These are phyloP conservation scores for Leucozona laternaria DNA, from an alignment of 2,888 invertebrate genomes.

Conservation along the genomic window DNA sequence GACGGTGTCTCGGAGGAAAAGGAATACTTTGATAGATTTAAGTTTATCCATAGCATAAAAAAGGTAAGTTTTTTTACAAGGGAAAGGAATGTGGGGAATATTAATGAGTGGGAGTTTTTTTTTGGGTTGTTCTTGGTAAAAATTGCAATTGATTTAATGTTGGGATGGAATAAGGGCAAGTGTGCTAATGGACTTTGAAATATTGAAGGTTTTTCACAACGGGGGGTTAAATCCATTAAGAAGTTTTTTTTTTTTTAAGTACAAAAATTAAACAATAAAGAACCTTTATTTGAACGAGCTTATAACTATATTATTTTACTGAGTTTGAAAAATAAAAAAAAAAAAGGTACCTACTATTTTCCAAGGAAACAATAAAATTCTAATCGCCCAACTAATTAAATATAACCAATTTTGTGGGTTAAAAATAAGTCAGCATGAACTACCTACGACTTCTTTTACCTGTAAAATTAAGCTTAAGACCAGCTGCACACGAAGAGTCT, in stretches of 20 bases:
- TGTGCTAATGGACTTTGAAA: constrained; percentile 29
- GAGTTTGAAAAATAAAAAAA: no score
- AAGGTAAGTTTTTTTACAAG: neutral
- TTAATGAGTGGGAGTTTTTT: constrained; percentile 42
- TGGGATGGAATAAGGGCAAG: neutral
- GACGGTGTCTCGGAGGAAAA: neutral
- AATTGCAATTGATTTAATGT: constrained; percentile 28
- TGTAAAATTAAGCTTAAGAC: no score
- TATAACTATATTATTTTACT: no score
- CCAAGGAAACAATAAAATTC: no score
- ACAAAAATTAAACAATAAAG: no score
- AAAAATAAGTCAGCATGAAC: no score
- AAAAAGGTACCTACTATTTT: no score
- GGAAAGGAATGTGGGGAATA: constrained; percentile 24
- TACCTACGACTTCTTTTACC: no score
- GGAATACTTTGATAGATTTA: constrained; percentile 55
- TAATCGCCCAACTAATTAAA: no score
- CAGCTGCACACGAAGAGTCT: no score
- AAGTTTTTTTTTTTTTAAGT: neutral
- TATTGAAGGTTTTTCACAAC: constrained; percentile 8
- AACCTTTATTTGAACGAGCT: no score
- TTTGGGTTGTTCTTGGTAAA: neutral
- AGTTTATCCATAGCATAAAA: constrained; percentile 37
- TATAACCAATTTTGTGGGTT: no score
- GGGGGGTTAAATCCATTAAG: neutral